A percentile compares a stretch with the other conserved stretches of the same genome.
Conservation (phyloP, 2,888 invertebrate genomes). For the Leucophenga maculata region DNA sequence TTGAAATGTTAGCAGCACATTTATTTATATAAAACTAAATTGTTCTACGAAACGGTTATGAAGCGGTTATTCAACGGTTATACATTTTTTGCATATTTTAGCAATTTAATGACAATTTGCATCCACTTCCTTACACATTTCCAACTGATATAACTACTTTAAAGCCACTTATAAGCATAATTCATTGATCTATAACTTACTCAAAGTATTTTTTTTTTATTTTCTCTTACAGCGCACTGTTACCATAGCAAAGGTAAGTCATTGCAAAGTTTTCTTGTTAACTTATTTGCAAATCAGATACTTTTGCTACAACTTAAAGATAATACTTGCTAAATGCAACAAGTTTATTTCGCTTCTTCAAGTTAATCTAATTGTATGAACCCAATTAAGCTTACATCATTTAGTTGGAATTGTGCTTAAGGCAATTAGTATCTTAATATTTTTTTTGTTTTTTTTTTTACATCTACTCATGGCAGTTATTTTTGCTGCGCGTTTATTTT, state of each 20-base stretch:
- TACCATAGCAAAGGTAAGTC: conserved; percentile 45
- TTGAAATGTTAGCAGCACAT: too few relatives aligned
- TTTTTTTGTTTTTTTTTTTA: too few relatives aligned
- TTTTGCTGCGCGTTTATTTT: conserved; percentile 50
- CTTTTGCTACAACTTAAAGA: neutral
- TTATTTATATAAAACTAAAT: too few relatives aligned
- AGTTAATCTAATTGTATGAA: neutral
- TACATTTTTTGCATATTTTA: too few relatives aligned
- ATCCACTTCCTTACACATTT: too few relatives aligned
- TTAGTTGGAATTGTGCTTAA: too few relatives aligned
- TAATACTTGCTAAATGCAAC: too few relatives aligned
- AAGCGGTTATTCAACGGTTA: too few relatives aligned
- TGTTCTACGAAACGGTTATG: too few relatives aligned
- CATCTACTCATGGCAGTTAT: neutral
- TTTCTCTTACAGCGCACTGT: conserved; percentile 39
- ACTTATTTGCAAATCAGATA: neutral
- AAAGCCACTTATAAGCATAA: neutral
- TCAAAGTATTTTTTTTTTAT: conserved; percentile 28
- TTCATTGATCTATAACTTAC: too few relatives aligned
- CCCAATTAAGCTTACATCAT: neutral
- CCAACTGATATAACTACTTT: too few relatives aligned
- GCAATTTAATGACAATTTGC: too few relatives aligned
- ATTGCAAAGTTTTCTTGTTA: neutral
- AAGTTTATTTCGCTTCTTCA: neutral
- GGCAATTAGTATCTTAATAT: neutral